Base-by-base conservation (phyloP, 2,113 vertebrate genomes). In the Barnardius zonarius region DNA sequence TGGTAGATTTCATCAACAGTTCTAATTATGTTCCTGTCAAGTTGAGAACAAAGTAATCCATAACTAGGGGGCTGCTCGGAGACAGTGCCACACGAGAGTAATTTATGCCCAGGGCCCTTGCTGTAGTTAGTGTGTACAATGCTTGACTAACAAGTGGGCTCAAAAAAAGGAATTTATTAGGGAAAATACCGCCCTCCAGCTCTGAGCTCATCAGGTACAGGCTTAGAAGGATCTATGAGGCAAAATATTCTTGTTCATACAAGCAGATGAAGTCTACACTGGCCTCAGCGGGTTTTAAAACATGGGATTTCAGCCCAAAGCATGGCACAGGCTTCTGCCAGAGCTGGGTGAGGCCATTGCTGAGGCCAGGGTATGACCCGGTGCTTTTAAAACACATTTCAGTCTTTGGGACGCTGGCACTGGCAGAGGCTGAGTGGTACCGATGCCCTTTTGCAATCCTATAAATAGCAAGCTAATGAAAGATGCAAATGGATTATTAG, bases 11-110 rank as follows among this genome's bases (percentile, higher is more conserved):
- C 98, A 99, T 99, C 98, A 98, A 99, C 98, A 98, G 98, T 98
- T 98, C 98, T 99, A 99, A 99, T 99, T 99, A 99, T 98, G 98
- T 98, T 98, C 98, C 98, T 99, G 98, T 99, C 98, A 99, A 98
- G 98, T 98, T 74, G 94, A 98, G 98, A 99, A 98, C 97, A 97
- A 98, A 98, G 98, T 98, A 98, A 99, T 99, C 98, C 98, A 98
- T 98, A 99, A 99, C 98, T 98, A 97, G 96, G 97, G 97, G 97
- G 97, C 97, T 97, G 97, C 93, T 97, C 23, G 7, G 96, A 98
- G 98, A 98, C 97, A 97, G 96, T 96, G 97, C 98, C 97, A 96
- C 95, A 41, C 94, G 85, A 97, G 97, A 96, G 97, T 98, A 98
- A 98, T 98, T 98, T 98, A 98, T 98, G 98, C 98, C 98, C 96